A percentile compares a stretch with the other conserved stretches of the same genome.
Evolutionary conservation across 1,140 invertebrate species (phyloP).

Genomic region (Pseudobourletiella spinata): DNA sequence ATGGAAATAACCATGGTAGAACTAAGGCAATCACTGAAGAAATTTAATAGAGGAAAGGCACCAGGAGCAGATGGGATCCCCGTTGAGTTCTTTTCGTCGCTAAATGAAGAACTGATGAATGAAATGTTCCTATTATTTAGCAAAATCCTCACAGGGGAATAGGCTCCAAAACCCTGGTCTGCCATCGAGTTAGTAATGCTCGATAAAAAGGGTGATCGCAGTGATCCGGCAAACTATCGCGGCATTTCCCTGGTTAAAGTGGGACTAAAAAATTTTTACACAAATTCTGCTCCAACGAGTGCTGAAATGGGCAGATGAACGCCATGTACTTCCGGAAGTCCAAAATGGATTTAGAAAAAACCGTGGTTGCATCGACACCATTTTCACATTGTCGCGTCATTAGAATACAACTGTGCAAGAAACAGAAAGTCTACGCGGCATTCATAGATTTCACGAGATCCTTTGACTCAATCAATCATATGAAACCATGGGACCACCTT

Average conservation of each 20-base stretch:
- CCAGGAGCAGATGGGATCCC: constrained; percentile 27
- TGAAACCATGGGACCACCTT: neutral
- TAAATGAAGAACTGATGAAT: neutral
- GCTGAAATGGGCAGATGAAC: neutral
- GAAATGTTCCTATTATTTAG: neutral
- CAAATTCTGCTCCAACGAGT: neutral
- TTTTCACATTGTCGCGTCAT: neutral
- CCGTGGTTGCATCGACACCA: constrained; percentile 1
- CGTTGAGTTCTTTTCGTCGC: constrained; percentile 11
- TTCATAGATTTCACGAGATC: neutral
- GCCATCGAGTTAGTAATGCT: constrained; percentile 8
- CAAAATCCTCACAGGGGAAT: neutral
- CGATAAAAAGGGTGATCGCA: constrained; percentile 33
- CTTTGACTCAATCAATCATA: neutral
- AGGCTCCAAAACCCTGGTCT: neutral
- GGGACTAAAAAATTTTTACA: constrained; percentile 1
- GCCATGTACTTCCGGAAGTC: constrained; percentile 4
- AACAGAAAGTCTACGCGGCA: neutral
- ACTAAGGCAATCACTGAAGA: neutral
- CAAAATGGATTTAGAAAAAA: constrained; percentile 4
- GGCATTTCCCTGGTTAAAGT: constrained; percentile 13
- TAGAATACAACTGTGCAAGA: neutral
- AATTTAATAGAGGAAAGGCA: constrained; percentile 12
- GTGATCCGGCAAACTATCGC: constrained; percentile 33
- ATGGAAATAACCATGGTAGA: neutral